Evolutionary conservation across 2,797 vertebrate species (phyloP), one percentile per base, ranked within the genome.

Genomic region (Oreochromis grahami): DNA sequence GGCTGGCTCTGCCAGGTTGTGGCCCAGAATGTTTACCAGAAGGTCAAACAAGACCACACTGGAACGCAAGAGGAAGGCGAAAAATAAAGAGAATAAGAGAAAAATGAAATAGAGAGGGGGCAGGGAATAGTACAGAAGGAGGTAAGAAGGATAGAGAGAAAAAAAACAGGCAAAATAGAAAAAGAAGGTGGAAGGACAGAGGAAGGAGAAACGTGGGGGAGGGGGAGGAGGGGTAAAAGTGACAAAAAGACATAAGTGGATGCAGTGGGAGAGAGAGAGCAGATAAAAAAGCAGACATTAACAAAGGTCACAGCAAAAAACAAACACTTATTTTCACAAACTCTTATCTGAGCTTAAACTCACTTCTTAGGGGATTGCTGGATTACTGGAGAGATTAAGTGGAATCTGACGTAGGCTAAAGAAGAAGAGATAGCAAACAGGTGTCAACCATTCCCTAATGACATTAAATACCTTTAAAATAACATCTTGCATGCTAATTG

Each of bases 331-430:
- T 78, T 84, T 84, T 77, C 34, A 65, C 52, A 50, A 72, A 79
- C 76, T 78, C 76, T 56, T 17, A 29, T 86, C 15, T 72, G 81
- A 81, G 76, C 11, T 45, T 87, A 78, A 79, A 94, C 98, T 98
- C 96, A 99, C 98, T 98, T 98, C 92, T 97, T 97, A 77, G 98
- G 97, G 91, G 98, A 98, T 83, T 97, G 97, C 92, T 99, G 98
- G 93, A 99, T 98, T 93, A 98, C 91, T 3, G 98, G 97, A 80
- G 98, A 99, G 94, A 99, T 98, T 87, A 99, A 93, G 92, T 99
- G 98, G 93, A 98, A 99, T 90, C 97, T 96, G 92, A 99, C 96
- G 79, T 98, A 98, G 77, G 97, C 98, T 99, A 94, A 80, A 81
- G 56, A 41, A 83, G 81, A 76, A 56, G 78, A 85, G 29, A 89